Conservation (phyloP, 2,113 vertebrate species). For the Sorex fumeus region DNA sequence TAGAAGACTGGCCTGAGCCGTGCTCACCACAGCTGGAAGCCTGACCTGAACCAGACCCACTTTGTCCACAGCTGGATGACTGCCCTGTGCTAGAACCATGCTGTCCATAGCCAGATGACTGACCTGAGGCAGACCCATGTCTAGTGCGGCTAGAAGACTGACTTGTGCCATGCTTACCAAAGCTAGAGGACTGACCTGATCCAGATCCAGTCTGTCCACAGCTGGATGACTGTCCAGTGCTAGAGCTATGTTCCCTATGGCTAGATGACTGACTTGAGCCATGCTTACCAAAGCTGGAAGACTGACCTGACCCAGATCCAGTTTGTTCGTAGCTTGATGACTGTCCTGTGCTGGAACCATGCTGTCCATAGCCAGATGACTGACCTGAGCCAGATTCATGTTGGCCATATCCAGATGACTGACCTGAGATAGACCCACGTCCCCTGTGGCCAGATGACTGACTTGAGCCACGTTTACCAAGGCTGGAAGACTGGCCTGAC, state of each 20-base stretch:
- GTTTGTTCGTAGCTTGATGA: accelerated
- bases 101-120: not conserved
- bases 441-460: not conserved
- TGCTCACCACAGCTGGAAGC: not conserved
- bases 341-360: not conserved
- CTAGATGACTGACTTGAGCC: not conserved
- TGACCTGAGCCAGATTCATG: not conserved
- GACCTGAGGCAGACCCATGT: not conserved
- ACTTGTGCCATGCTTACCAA: not conserved
- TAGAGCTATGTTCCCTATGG: not conserved
- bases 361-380: accelerated
- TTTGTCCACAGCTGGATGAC: too few species aligned
- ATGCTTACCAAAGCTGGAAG: too few species aligned
- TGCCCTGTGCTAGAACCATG: not conserved
- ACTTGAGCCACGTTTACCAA: accelerated
- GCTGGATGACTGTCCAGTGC: not conserved
- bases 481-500: not conserved
- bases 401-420: not conserved
- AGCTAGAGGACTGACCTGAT: not conserved
- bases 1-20: not conserved
- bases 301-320: too few species aligned
- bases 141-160: not conserved
- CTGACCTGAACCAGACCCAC: accelerated
- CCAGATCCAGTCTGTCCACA: not conserved
- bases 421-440: accelerated